A percentile compares a stretch with the other conserved stretches of the same genome.
Evolutionary conservation across 2,113 vertebrate species (phyloP).

Genomic region (Ctenodactylus gundi): DNA sequence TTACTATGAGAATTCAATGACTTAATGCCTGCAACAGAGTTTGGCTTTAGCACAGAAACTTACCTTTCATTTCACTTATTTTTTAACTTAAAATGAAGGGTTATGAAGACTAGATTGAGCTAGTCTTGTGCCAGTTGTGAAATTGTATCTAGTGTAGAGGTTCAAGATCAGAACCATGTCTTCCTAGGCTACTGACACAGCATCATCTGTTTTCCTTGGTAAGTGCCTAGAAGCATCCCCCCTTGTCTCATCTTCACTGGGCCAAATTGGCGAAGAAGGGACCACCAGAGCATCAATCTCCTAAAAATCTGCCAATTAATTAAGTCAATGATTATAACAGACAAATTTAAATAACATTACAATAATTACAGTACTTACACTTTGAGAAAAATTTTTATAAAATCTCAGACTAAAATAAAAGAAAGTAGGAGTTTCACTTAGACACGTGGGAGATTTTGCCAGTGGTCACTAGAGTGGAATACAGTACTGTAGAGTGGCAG

Average conservation of each 20-base stretch:
- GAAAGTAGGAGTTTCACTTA: slow-evolving; percentile 25
- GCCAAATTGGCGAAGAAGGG: not conserved
- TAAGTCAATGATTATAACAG: not conserved
- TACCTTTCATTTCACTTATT: not conserved
- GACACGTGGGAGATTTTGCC: not conserved
- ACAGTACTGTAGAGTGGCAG: not conserved
- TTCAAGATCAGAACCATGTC: not conserved
- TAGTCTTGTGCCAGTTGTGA: not conserved
- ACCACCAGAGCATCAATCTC: not conserved
- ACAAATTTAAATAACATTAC: not conserved
- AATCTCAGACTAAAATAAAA: too few species aligned
- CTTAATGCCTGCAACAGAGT: not conserved
- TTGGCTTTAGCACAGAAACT: not conserved
- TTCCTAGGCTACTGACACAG: not conserved
- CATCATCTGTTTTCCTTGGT: not conserved
- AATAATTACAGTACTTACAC: not conserved
- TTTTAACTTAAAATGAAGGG: too few species aligned
- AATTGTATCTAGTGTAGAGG: not conserved
- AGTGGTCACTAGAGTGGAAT: not conserved
- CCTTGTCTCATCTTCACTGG: not conserved
- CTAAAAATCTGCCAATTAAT: not conserved
- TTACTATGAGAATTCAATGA: not conserved
- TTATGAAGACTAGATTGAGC: not conserved
- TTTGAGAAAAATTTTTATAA: not conserved
- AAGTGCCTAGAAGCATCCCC: not conserved